Base-by-base conservation (phyloP, 2,797 vertebrate genomes). In the Chiroxiphia lanceolata region DNA sequence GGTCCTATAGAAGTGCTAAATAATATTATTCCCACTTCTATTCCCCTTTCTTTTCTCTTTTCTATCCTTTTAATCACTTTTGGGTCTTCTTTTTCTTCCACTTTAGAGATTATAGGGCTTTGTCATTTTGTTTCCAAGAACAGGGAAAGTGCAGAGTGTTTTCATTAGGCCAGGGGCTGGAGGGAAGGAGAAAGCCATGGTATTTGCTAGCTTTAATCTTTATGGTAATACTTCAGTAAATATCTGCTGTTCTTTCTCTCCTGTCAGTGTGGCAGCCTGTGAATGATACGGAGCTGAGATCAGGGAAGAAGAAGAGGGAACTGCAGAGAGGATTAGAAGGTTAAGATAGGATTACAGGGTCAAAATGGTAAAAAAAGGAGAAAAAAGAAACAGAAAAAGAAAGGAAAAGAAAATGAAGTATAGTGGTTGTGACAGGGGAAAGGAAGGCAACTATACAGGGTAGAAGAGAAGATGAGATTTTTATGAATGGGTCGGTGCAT, bases 261-360 rank as follows among this genome's bases (percentile, higher is more conserved):
- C 91, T 93, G 92, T 93, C 93, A 92, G 87, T 86, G 89, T 95
- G 87, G 94, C 92, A 97, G 95, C 78, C 89, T 83, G 83, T 95
- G 92, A 97, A 91, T 96, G 95, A 95, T 96, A 96, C 21, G 67
- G 94, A 94, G 88, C 89, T 5, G 60, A 80, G 91, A 94, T 94
- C 84, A 80, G 91, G 94, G 57, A 92, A 97, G 88, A 92, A 97
- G 88, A 83, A 92, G 76, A 97, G 92, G 70, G 76, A 93, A 72
- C 81, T 91, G 61, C 79, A 94, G 94, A 95, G 90, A 95, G 89
- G 97, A 97, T 97, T 97, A 94, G 89, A 76, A 97, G 86, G 80
- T 97, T 97, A 96, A 97, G 97, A 97, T 95, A 77, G 93, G 95
- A 97, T 96, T 96, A 94, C 2, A 6, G 85, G 93, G 96, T 97